These are phyloP conservation scores for Helicoverpa armigera DNA, from an alignment of 1,140 invertebrate genomes.

Conservation along the genomic window DNA sequence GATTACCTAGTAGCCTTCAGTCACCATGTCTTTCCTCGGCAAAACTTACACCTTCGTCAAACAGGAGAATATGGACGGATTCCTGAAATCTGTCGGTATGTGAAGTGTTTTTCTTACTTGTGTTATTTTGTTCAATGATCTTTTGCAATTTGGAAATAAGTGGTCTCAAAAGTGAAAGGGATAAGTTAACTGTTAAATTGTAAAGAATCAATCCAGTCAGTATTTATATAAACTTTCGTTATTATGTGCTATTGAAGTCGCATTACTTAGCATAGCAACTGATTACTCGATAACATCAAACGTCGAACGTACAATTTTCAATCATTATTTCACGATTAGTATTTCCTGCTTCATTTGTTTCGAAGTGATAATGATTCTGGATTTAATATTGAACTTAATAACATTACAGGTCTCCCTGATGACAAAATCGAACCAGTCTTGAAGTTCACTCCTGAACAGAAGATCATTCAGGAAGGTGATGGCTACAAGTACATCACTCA, in stretches of 20 bases:
- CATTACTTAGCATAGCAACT: no score
- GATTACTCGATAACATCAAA: no score
- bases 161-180: no score
- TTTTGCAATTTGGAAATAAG: no score
- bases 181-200: no score
- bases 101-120: neutral
- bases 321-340: no score
- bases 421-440: conserved; percentile 20
- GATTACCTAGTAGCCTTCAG: neutral
- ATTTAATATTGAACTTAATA: neutral
- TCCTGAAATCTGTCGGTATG: conserved; percentile 36
- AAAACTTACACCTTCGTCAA: conserved; percentile 42
- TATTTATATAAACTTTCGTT: no score
- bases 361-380: no score
- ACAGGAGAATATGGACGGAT: conserved; percentile 48
- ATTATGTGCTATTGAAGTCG: no score
- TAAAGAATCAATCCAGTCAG: no score
- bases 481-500: conserved; percentile 32
- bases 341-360: no score
- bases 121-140: neutral
- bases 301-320: no score
- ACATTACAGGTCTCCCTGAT: conserved; percentile 40
- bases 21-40: conserved; percentile 48
- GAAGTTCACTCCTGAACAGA: conserved; percentile 20
- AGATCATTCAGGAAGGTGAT: conserved; percentile 49